These are phyloP conservation scores for Archips xylosteana DNA, from an alignment of 2,888 invertebrate species.

Conservation along the genomic window DNA sequence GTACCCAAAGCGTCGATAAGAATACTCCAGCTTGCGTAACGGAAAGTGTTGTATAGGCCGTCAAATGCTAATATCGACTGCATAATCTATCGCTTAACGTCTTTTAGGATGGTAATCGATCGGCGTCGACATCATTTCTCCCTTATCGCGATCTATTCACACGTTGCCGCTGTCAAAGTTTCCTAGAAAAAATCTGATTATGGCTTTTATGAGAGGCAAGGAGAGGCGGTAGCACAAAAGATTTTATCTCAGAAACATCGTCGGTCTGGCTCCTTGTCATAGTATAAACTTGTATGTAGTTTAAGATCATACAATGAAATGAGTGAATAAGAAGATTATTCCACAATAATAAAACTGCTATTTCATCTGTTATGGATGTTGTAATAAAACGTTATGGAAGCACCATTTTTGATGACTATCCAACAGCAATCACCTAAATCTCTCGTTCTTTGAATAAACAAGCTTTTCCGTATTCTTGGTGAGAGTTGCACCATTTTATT, in stretches of 20 bases:
- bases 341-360: too few relatives aligned
- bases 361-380: too few relatives aligned
- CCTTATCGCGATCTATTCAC: conserved; percentile 40
- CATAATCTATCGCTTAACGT: background rate
- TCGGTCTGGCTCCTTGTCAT: background rate
- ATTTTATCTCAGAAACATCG: background rate
- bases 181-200: background rate
- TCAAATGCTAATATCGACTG: conserved; percentile 16
- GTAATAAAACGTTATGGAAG: too few relatives aligned
- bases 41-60: background rate
- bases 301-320: too few relatives aligned
- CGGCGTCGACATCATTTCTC: conserved; percentile 19
- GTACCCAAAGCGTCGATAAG: background rate
- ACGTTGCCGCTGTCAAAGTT: conserved; percentile 15
- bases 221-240: background rate
- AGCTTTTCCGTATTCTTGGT: too few relatives aligned
- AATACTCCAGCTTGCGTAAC: background rate
- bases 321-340: too few relatives aligned
- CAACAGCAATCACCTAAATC: too few relatives aligned
- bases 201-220: background rate
- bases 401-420: too few relatives aligned
- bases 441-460: too few relatives aligned
- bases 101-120: conserved; percentile 11
- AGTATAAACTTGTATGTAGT: background rate
- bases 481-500: too few relatives aligned